Evolutionary conservation across 2,113 vertebrate species (phyloP).

Genomic region (Bos javanicus): DNA sequence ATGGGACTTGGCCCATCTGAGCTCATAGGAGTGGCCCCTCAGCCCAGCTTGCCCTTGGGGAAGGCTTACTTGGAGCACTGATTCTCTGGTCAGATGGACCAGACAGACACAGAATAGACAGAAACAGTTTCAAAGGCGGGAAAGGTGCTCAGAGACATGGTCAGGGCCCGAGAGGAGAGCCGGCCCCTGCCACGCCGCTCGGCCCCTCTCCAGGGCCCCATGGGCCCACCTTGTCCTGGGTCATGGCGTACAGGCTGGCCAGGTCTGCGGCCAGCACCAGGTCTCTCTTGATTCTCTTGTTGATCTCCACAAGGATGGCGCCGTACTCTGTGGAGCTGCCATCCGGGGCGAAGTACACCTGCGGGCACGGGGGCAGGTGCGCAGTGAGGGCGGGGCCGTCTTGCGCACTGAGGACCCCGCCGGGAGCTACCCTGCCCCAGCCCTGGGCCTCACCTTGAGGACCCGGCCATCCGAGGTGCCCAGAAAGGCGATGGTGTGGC

Average conservation of each 20-base stretch:
- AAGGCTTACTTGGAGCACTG: too few species aligned
- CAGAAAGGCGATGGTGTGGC: conserved; percentile 90
- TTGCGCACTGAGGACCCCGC: rapidly evolving
- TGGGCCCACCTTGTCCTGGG: conserved; percentile 88
- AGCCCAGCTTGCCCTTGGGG: rapidly evolving
- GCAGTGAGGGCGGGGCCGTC: neutral
- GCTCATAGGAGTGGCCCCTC: neutral
- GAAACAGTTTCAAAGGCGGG: neutral
- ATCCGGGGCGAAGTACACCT: conserved; percentile 86
- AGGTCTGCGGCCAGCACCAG: conserved; percentile 86
- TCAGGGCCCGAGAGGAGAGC: too few species aligned
- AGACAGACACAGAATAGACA: neutral
- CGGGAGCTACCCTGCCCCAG: neutral
- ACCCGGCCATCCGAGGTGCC: conserved; percentile 90
- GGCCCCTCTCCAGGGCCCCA: rapidly evolving
- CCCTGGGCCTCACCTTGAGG: conserved; percentile 78
- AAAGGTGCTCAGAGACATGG: rapidly evolving
- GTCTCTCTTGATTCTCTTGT: conserved; percentile 88
- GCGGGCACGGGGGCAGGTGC: rapidly evolving
- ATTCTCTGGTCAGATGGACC: rapidly evolving
- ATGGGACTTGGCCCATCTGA: neutral
- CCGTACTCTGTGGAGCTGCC: conserved; percentile 80
- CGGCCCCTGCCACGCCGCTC: rapidly evolving
- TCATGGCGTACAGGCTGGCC: conserved; percentile 90
- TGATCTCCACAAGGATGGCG: conserved; percentile 78